A percentile compares a stretch with the other conserved stretches of the same genome.
phyloP scores from a whole-genome alignment of 2,797 vertebrate genomes.

The Pterois miles region DNA sequence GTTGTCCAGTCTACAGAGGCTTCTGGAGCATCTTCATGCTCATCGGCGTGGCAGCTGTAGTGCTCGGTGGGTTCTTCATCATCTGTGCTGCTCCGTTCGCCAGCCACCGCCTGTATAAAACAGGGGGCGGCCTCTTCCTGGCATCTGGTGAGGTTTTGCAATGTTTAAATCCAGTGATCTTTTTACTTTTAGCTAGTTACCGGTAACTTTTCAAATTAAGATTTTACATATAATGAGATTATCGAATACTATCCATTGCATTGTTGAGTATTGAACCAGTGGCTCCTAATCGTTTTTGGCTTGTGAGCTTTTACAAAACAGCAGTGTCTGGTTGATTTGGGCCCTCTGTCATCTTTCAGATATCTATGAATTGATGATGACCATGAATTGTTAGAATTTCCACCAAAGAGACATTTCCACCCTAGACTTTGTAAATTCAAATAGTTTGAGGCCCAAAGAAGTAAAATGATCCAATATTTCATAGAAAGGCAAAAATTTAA shows the following conservation, averaged over 20 bases:
- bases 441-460: neutral
- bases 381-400: neutral
- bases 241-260: neutral
- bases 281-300: neutral
- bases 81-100: constrained; percentile 96
- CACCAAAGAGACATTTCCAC: neutral
- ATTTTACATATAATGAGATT: neutral
- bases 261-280: neutral
- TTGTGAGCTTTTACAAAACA: neutral
- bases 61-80: constrained; percentile 91
- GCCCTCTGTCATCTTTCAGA: neutral
- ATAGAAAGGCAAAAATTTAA: neutral
- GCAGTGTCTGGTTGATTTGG: neutral
- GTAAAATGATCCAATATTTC: neutral
- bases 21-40: constrained; percentile 97
- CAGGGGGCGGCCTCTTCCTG: constrained; percentile 91
- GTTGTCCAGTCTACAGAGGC: constrained; percentile 91
- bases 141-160: constrained; percentile 83
- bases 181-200: neutral
- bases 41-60: constrained; percentile 87
- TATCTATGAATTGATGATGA: no score
- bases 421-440: neutral
- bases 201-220: neutral
- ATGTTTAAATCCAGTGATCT: neutral
- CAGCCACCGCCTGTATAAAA: constrained; percentile 92